Percentiles rank a stretch among this genome's conserved stretches.
phyloP scores from a whole-genome alignment of 2,113 vertebrate genomes.

The Genyomyrus donnyi region DNA sequence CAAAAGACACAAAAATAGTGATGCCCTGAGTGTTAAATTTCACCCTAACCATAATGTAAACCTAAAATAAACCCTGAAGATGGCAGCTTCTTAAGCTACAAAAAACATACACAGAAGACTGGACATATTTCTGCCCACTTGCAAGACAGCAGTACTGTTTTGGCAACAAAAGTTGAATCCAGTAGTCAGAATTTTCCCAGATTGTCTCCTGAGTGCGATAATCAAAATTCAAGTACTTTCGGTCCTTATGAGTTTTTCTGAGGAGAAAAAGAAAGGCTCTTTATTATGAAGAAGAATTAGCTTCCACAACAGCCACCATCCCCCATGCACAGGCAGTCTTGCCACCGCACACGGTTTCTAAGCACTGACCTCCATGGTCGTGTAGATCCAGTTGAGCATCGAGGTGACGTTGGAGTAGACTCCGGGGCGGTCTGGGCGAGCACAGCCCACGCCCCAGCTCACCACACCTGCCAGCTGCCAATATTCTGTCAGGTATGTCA shows the following conservation, averaged over 20 bases:
- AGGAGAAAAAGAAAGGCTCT: neutral
- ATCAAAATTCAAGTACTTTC: constrained; percentile 8
- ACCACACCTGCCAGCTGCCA: constrained; percentile 79
- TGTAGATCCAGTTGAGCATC: constrained; percentile 74
- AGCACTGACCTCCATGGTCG: constrained; percentile 61
- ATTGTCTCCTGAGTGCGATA: neutral
- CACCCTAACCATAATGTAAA: neutral
- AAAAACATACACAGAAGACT: neutral
- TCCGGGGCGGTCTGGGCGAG: constrained; percentile 55
- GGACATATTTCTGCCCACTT: neutral
- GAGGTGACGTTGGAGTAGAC: constrained; percentile 71
- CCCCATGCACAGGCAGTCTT: neutral
- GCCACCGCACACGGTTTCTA: neutral
- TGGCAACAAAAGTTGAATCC: neutral
- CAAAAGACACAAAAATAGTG: neutral
- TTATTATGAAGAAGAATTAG: neutral
- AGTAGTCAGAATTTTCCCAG: neutral
- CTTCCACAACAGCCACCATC: neutral
- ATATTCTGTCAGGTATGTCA: constrained; percentile 50
- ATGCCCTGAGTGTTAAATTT: neutral
- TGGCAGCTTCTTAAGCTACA: neutral
- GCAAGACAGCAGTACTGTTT: neutral
- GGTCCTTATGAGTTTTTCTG: constrained; percentile 45
- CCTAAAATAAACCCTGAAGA: neutral
- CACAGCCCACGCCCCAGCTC: constrained; percentile 87